phyloP scores from a whole-genome alignment of 2,888 invertebrate species.

The Hirtodrosophila confusa region DNA sequence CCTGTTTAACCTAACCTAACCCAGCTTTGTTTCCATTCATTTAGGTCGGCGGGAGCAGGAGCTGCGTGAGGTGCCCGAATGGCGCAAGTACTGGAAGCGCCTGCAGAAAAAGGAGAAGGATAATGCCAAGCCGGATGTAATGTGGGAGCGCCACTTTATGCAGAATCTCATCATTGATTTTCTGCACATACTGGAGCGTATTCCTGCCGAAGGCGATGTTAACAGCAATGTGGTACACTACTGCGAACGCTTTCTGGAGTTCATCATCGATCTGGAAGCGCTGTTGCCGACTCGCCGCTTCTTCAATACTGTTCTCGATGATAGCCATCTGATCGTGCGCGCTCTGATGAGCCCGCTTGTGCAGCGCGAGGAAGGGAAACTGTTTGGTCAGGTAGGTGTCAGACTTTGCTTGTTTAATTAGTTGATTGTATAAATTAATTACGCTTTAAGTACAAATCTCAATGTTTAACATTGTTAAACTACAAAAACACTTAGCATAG shows the following conservation, averaged over 20 bases:
- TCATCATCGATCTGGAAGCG: slow-evolving; percentile 98
- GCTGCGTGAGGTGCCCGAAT: slow-evolving; percentile 93
- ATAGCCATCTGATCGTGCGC: slow-evolving; percentile 95
- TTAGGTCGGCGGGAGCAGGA: slow-evolving; percentile 93
- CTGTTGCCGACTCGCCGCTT: slow-evolving; percentile 97
- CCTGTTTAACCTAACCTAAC: too few relatives aligned
- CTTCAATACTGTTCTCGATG: slow-evolving; percentile 98
- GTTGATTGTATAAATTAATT: slow-evolving; percentile 50
- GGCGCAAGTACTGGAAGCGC: slow-evolving; percentile 96
- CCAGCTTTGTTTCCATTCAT: background rate
- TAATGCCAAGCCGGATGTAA: slow-evolving; percentile 87
- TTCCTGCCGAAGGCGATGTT: slow-evolving; percentile 87
- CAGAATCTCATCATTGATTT: slow-evolving; percentile 92
- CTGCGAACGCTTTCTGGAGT: slow-evolving; percentile 97
- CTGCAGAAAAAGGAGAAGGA: slow-evolving; percentile 91
- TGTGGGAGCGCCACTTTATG: slow-evolving; percentile 94
- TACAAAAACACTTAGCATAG: slow-evolving; percentile 59
- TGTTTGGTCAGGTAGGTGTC: slow-evolving; percentile 93
- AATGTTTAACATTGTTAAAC: slow-evolving; percentile 76
- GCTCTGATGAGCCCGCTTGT: slow-evolving; percentile 92
- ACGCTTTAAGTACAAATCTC: slow-evolving; percentile 67
- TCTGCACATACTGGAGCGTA: slow-evolving; percentile 90
- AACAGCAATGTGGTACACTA: slow-evolving; percentile 88
- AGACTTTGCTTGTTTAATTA: slow-evolving; percentile 57
- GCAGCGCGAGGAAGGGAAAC: slow-evolving; percentile 91